These are phyloP conservation scores for Zapus hudsonius DNA, from an alignment of 2,113 vertebrate genomes.

Conservation along the genomic window DNA sequence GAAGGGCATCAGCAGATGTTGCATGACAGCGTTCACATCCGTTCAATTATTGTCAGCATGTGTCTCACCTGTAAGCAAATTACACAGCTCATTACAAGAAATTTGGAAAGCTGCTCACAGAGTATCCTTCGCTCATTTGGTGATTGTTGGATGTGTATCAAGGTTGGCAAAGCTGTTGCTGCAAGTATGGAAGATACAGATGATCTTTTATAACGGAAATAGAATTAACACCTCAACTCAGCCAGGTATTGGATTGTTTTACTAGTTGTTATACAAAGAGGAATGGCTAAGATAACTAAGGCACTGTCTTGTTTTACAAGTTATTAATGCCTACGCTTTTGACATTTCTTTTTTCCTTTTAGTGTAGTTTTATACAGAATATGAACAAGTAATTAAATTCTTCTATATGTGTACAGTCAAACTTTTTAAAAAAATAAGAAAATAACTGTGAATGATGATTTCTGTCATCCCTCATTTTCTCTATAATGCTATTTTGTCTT, in stretches of 20 bases:
- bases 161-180: conserved; percentile 59
- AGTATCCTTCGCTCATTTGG: conserved; percentile 67
- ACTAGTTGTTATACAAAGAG: neutral
- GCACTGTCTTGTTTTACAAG: neutral
- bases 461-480: neutral
- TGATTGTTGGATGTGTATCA: conserved; percentile 66
- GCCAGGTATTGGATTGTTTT: conserved; percentile 56
- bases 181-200: conserved; percentile 53
- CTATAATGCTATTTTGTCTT: neutral
- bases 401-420: neutral
- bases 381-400: neutral
- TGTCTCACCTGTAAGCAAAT: conserved; percentile 66
- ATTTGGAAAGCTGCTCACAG: conserved; percentile 60
- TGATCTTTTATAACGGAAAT: conserved; percentile 75
- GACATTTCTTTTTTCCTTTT: neutral
- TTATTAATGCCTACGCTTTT: neutral
- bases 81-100: conserved; percentile 44
- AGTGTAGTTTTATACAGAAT: neutral
- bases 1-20: conserved; percentile 54
- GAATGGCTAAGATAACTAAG: neutral
- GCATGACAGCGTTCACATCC: conserved; percentile 59
- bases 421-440: neutral
- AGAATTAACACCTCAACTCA: conserved; percentile 73
- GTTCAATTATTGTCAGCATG: conserved; percentile 63
- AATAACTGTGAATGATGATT: neutral